Conservation (phyloP, 2,888 invertebrate genomes). For the Tenthredo distinguenda region DNA sequence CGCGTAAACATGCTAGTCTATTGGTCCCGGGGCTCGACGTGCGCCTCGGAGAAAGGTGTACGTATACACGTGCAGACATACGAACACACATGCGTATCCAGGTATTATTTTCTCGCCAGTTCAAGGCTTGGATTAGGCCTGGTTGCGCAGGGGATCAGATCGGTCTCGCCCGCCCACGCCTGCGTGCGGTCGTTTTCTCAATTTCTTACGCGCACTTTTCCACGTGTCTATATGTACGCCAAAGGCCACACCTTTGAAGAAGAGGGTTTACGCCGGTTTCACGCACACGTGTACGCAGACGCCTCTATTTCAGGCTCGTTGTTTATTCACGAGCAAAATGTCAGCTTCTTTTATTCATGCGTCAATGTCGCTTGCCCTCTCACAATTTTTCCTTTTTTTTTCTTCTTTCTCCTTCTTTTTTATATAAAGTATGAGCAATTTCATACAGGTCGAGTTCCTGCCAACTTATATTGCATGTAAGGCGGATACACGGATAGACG, state of each 20-base stretch:
- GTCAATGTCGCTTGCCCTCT: slow-evolving; percentile 58
- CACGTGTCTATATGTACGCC: not conserved
- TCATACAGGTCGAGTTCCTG: slow-evolving; percentile 59
- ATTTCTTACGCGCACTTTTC: slow-evolving; percentile 56
- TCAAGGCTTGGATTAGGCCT: slow-evolving; percentile 35
- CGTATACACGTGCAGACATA: not conserved
- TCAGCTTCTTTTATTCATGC: slow-evolving; percentile 58
- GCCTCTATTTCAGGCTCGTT: slow-evolving; percentile 59
- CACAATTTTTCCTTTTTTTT: slow-evolving; percentile 23
- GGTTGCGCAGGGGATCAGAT: slow-evolving; percentile 25
- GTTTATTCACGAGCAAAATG: slow-evolving; percentile 67
- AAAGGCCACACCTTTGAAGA: slow-evolving; percentile 44
- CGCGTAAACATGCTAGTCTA: slow-evolving; percentile 55
- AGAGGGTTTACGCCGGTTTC: not conserved
- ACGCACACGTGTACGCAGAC: slow-evolving; percentile 56
- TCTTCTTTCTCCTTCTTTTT: slow-evolving; percentile 51
- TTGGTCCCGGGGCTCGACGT: slow-evolving; percentile 33
- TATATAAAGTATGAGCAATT: slow-evolving; percentile 70
- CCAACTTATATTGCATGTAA: slow-evolving; percentile 26
- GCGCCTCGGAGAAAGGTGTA: not conserved
- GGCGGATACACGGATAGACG: not conserved
- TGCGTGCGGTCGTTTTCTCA: slow-evolving; percentile 45
- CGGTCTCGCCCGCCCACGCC: slow-evolving; percentile 44
- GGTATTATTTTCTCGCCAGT: slow-evolving; percentile 41
- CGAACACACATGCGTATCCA: not conserved